Conservation (phyloP, 53 echinoderm and acorn worm genomes). For the Crossaster papposus region DNA sequence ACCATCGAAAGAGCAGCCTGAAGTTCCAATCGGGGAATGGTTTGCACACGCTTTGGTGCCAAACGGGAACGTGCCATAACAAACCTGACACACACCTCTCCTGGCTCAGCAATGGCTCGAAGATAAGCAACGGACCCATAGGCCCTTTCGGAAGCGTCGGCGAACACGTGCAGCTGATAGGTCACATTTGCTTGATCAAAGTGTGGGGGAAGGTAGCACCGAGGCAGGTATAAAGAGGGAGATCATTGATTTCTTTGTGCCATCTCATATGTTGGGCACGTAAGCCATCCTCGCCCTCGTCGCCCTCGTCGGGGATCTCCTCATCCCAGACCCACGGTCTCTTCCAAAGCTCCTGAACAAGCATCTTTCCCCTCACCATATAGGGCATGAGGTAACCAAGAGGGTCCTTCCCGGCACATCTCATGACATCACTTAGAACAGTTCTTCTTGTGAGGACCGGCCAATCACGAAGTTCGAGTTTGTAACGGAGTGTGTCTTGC, state of each 20-base stretch:
- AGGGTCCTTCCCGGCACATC: too few species aligned
- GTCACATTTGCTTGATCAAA: neutral
- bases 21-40: constrained; percentile 9
- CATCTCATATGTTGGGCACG: neutral
- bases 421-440: constrained; percentile 30
- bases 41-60: neutral
- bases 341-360: constrained; percentile 23
- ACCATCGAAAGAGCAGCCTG: neutral
- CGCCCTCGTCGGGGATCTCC: constrained; percentile 6
- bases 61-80: constrained; percentile 1
- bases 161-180: neutral
- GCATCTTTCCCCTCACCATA: too few species aligned
- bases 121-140: constrained; percentile 8
- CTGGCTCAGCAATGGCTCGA: neutral
- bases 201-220: constrained; percentile 21
- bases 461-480: constrained; percentile 18
- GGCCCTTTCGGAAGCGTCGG: constrained; percentile 7
- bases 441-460: constrained; percentile 23
- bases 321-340: neutral
- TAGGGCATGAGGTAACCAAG: constrained; percentile 44
- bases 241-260: neutral
- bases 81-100: constrained; percentile 1
- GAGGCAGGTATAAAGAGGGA: neutral
- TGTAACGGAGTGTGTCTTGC: neutral
- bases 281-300: neutral